Conservation (phyloP, 2,113 vertebrate species). For the Poicephalus gulielmi region DNA sequence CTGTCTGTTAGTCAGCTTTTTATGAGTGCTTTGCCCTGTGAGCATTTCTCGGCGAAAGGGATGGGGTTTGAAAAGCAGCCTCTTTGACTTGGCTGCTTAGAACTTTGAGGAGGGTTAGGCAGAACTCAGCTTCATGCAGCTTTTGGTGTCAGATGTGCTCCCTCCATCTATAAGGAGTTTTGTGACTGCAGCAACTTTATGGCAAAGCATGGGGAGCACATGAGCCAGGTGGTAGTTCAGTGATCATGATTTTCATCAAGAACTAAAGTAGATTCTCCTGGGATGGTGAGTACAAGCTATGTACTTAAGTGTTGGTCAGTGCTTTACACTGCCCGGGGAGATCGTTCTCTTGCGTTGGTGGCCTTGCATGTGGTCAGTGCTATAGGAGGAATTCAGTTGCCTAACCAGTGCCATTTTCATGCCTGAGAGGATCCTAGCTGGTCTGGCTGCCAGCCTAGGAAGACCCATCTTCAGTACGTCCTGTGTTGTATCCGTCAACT, state of each 20-base stretch:
- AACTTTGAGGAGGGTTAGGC: not conserved
- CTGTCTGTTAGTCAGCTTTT: not conserved
- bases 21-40: not conserved
- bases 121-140: rapidly evolving
- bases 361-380: not conserved
- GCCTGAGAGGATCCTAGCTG: not conserved
- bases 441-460: not conserved
- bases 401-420: not conserved
- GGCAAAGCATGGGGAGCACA: not conserved
- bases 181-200: not conserved
- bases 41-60: not conserved
- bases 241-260: not conserved
- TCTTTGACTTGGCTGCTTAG: not conserved
- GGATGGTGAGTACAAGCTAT: not conserved
- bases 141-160: not conserved
- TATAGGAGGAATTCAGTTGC: not conserved
- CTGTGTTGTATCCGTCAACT: not conserved
- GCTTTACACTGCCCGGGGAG: not conserved
- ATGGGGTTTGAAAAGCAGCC: not conserved
- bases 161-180: not conserved
- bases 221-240: not conserved
- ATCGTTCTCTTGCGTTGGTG: not conserved
- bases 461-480: not conserved
- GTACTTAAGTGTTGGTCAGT: not conserved
- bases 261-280: not conserved